Conservation (phyloP, 2,113 vertebrate genomes). For the Halichoeres trimaculatus region DNA sequence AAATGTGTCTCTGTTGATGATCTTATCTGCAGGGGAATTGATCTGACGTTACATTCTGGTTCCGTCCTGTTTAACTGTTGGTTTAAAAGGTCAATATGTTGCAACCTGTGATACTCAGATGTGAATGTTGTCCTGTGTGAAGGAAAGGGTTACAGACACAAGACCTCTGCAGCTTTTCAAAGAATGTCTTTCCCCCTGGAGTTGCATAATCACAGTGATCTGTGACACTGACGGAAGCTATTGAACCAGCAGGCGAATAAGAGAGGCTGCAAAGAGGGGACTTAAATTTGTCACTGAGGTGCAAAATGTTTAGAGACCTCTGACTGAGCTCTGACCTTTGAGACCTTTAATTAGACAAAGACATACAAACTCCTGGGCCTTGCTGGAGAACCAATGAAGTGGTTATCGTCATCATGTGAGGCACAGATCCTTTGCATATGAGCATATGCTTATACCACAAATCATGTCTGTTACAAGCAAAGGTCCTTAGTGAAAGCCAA, state of each 20-base stretch:
- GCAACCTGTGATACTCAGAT: background rate
- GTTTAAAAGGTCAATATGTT: conserved; percentile 33
- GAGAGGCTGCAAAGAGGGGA: conserved; percentile 23
- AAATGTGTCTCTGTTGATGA: background rate
- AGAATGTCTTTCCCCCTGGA: background rate
- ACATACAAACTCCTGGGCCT: conserved; percentile 1
- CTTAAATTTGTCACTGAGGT: conserved; percentile 22
- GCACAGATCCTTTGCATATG: background rate
- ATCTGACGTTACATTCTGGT: conserved; percentile 19
- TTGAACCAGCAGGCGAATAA: conserved; percentile 5
- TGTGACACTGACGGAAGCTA: conserved; percentile 24
- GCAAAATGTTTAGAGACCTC: conserved; percentile 40
- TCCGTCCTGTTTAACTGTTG: background rate
- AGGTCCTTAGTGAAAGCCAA: too few species aligned
- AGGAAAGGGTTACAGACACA: conserved; percentile 27
- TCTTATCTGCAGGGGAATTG: background rate
- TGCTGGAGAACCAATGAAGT: background rate
- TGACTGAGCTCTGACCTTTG: conserved; percentile 22
- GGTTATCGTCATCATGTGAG: background rate
- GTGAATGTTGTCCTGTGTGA: conserved; percentile 22
- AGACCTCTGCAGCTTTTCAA: conserved; percentile 26
- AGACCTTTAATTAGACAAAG: conserved; percentile 20
- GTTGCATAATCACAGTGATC: conserved; percentile 48
- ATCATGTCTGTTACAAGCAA: too few species aligned
- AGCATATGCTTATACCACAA: background rate